Conservation (phyloP, 2,113 vertebrate genomes). For the Brachyhypopomus occidentalis region DNA sequence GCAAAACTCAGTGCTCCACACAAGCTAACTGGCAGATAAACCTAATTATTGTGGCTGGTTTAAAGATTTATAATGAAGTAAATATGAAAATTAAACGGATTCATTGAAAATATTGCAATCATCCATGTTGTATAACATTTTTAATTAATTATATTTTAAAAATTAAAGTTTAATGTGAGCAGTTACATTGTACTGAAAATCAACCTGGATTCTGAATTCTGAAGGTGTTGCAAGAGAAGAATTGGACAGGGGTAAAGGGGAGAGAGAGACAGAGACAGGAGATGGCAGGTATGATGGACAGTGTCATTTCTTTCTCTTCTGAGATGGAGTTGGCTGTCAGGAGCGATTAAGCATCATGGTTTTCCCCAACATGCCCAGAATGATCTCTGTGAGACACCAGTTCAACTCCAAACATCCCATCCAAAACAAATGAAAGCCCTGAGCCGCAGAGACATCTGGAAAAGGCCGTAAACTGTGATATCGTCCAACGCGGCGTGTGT, state of each 20-base stretch:
- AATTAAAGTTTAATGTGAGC: not conserved
- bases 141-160: conserved; percentile 9
- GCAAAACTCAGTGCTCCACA: not conserved
- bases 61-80: conserved; percentile 6
- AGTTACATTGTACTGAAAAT: not conserved
- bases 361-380: conserved; percentile 32
- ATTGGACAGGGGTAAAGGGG: conserved; percentile 37
- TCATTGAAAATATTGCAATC: conserved; percentile 1
- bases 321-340: conserved; percentile 59
- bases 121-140: conserved; percentile 11
- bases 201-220: not conserved
- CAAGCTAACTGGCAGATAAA: not conserved
- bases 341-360: conserved; percentile 64
- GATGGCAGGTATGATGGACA: conserved; percentile 63
- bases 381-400: conserved; percentile 29
- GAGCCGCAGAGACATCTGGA: not conserved
- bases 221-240: conserved; percentile 24
- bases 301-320: conserved; percentile 58
- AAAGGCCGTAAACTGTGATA: conserved; percentile 12
- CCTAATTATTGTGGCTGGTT: not conserved
- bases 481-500: not conserved
- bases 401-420: not conserved
- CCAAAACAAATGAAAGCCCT: conserved; percentile 27
- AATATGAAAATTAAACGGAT: conserved; percentile 5
- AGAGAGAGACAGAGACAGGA: conserved; percentile 20